Evolutionary conservation across 2,113 vertebrate species (phyloP).

Genomic region (Circaetus gallicus): DNA sequence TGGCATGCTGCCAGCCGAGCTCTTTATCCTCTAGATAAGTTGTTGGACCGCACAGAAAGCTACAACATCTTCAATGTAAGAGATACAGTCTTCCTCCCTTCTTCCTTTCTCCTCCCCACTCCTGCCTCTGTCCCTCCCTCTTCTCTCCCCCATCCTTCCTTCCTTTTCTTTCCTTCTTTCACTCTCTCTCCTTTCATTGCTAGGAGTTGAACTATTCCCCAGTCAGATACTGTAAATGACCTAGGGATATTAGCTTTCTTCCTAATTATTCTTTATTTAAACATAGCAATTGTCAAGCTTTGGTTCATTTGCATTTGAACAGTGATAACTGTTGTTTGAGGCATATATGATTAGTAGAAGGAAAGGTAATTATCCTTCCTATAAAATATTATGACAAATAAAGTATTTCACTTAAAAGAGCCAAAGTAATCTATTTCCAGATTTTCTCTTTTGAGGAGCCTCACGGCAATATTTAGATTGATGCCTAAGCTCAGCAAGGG

Average conservation of each 20-base stretch:
- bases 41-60: slow-evolving; percentile 92
- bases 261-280: slow-evolving; percentile 39
- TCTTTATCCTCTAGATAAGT: slow-evolving; percentile 95
- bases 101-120: too few relatives aligned
- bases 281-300: slow-evolving; percentile 31
- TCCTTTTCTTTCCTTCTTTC: too few relatives aligned
- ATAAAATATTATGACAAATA: slow-evolving; percentile 54
- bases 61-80: slow-evolving; percentile 95
- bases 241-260: slow-evolving; percentile 5
- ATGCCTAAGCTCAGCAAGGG: slow-evolving; percentile 6
- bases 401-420: slow-evolving; percentile 41
- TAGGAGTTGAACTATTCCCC: not conserved
- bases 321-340: slow-evolving; percentile 34
- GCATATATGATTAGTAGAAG: not conserved
- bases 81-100: not conserved
- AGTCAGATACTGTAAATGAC: slow-evolving; percentile 7
- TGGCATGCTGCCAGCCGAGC: slow-evolving; percentile 94
- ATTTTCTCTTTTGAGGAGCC: slow-evolving; percentile 27
- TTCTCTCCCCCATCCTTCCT: not conserved
- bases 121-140: too few relatives aligned
- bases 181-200: not conserved
- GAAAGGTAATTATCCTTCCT: slow-evolving; percentile 14
- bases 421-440: slow-evolving; percentile 21
- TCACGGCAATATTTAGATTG: not conserved
- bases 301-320: slow-evolving; percentile 10